Base-by-base conservation (phyloP, 2,888 invertebrate species). In the Smittia sp. region DNA sequence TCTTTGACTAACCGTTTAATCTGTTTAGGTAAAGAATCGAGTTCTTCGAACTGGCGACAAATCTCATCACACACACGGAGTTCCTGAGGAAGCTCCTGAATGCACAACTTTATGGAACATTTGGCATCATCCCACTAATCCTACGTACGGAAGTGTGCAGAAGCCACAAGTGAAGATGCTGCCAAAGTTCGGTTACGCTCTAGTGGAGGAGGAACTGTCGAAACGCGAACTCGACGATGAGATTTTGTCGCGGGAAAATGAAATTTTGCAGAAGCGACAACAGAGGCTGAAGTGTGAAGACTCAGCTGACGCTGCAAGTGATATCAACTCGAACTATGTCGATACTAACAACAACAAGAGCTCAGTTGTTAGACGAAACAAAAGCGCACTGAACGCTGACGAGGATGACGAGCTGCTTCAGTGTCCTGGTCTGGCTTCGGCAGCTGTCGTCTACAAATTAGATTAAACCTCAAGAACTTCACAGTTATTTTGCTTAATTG, bases 31-130 rank as follows among this genome's bases (percentile, higher is more conserved):
- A 0, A 79, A 81, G 75, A 86, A 86, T 75, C 84, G 90, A 38
- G 85, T 87, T 3, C 76, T 82, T 11, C 83, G 87, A 76, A 87
- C 88, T 0, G 91, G 91, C 0, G 90, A 90, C 77, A 89, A 89
- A 0, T 85, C 83, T 0, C 89, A 89, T 77, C 85, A 84, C 58
- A 78, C 81, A 1, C 84, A 87, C 6, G 85, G 85, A 0, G 80
- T 78, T 25, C 74, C 74, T 1, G 77, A 76, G 52, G 80, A 80
- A 0, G 81, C 76, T 70, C 75, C 78, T 1, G 77, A 79, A 0
- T 82, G 83, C 0, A 81, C 79, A 0, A 76, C 76, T 20, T 27
- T 63, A 1, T 78, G 80, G 1, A 52, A 82, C 1, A 74, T 75
- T 1, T 75, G 74, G 74, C 70, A 74, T 4, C 84, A 85, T 76